These are phyloP conservation scores for Dendrolimus houi DNA, from an alignment of 2,888 invertebrate species.

Conservation along the genomic window DNA sequence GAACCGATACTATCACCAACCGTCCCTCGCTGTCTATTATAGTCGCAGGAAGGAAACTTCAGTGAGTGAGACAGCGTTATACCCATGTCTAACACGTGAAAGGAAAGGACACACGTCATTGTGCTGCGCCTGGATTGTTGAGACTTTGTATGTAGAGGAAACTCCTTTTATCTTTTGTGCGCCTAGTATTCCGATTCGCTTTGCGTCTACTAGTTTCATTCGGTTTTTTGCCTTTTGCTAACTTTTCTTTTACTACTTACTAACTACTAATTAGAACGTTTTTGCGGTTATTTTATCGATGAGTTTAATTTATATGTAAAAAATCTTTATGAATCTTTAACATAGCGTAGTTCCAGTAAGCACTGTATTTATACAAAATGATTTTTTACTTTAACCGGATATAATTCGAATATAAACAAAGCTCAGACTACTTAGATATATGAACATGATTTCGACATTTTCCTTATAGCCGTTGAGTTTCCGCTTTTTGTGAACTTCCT, in stretches of 20 bases:
- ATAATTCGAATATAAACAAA: too few relatives aligned
- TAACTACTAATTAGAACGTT: conserved; percentile 10
- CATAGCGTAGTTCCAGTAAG: too few relatives aligned
- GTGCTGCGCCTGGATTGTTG: conserved; percentile 59
- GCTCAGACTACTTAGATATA: too few relatives aligned
- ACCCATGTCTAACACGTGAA: conserved; percentile 46
- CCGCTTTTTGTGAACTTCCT: conserved; percentile 12
- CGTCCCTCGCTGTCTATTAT: conserved; percentile 48
- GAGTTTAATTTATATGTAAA: too few relatives aligned
- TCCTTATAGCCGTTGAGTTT: neutral
- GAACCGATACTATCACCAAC: conserved; percentile 50
- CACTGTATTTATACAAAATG: too few relatives aligned
- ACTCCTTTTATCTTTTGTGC: conserved; percentile 41
- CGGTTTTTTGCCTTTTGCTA: conserved; percentile 16
- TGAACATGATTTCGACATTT: neutral
- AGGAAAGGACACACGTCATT: conserved; percentile 56
- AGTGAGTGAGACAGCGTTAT: conserved; percentile 58
- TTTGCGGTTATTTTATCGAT: neutral
- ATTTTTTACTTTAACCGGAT: too few relatives aligned
- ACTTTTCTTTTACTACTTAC: conserved; percentile 11
- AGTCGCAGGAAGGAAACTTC: conserved; percentile 63
- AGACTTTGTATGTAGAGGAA: conserved; percentile 60
- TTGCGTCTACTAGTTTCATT: conserved; percentile 14
- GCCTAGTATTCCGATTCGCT: conserved; percentile 32
- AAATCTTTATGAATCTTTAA: too few relatives aligned